phyloP scores from a whole-genome alignment of 2,888 invertebrate species.

The Dicranocentrus wangi region DNA sequence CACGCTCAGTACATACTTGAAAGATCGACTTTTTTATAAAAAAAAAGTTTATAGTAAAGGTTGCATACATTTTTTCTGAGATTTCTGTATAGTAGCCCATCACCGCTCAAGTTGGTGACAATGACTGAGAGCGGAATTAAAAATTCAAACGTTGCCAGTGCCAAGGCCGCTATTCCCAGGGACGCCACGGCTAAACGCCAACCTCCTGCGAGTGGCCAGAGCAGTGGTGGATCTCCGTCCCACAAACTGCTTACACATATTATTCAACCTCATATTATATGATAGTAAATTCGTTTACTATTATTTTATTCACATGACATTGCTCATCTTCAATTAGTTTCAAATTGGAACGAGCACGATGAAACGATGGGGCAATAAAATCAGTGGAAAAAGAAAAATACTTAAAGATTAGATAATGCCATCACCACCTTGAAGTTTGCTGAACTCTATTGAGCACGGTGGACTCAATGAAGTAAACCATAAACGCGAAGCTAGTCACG shows the following conservation, averaged over 20 bases:
- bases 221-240: conserved; percentile 72
- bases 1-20: too few species aligned
- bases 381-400: too few species aligned
- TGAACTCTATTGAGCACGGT: conserved; percentile 72
- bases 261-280: too few species aligned
- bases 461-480: conserved; percentile 71
- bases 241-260: conserved; percentile 67
- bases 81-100: conserved; percentile 72
- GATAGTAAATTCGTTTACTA: too few species aligned
- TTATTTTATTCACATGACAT: too few species aligned
- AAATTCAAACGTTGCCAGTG: conserved; percentile 72
- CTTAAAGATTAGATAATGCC: too few species aligned
- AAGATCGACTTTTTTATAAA: too few species aligned
- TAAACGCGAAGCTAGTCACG: conserved; percentile 66
- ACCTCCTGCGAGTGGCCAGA: conserved; percentile 72
- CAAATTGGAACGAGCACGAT: too few species aligned
- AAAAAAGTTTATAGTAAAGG: too few species aligned
- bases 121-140: conserved; percentile 68
- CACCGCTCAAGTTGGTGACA: conserved; percentile 71
- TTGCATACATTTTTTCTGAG: conserved; percentile 71
- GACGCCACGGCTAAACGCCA: conserved; percentile 71
- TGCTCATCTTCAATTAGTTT: too few species aligned
- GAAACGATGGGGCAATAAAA: too few species aligned
- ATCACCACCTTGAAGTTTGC: conserved; percentile 67
- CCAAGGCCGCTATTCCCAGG: conserved; percentile 70